phyloP scores from a whole-genome alignment of 2,888 invertebrate genomes.

The Lithophane semibrunnea region DNA sequence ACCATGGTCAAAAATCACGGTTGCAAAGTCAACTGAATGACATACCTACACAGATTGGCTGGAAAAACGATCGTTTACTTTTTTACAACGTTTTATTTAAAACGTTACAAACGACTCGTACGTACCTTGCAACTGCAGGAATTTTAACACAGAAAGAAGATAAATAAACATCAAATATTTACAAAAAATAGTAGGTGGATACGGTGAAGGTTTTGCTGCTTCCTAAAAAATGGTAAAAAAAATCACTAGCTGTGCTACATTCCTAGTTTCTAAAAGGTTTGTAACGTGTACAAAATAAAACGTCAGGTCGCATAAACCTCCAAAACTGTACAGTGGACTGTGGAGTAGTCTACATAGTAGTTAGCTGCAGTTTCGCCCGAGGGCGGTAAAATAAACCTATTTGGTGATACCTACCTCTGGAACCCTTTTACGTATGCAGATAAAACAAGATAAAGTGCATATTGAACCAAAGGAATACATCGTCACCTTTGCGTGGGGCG shows the following conservation, averaged over 20 bases:
- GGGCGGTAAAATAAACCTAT: conserved; percentile 43
- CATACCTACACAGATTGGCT: conserved; percentile 17
- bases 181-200: background rate
- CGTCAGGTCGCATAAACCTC: conserved; percentile 42
- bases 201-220: conserved; percentile 26
- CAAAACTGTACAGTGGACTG: conserved; percentile 21
- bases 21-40: conserved; percentile 4
- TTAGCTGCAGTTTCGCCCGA: conserved; percentile 28
- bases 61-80: conserved; percentile 19
- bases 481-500: background rate
- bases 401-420: conserved; percentile 37
- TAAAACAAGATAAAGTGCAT: conserved; percentile 55
- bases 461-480: conserved; percentile 43
- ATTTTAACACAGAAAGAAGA: conserved; percentile 24
- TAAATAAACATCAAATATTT: conserved; percentile 48
- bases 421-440: conserved; percentile 46
- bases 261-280: conserved; percentile 57
- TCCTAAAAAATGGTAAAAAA: conserved; percentile 43
- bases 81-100: conserved; percentile 12
- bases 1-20: conserved; percentile 1
- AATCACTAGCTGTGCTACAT: conserved; percentile 36
- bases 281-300: conserved; percentile 54
- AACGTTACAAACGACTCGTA: conserved; percentile 13
- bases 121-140: conserved; percentile 14
- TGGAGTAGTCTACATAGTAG: conserved; percentile 21